phyloP scores from a whole-genome alignment of 2,797 vertebrate genomes.

The Sarcophilus harrisii region DNA sequence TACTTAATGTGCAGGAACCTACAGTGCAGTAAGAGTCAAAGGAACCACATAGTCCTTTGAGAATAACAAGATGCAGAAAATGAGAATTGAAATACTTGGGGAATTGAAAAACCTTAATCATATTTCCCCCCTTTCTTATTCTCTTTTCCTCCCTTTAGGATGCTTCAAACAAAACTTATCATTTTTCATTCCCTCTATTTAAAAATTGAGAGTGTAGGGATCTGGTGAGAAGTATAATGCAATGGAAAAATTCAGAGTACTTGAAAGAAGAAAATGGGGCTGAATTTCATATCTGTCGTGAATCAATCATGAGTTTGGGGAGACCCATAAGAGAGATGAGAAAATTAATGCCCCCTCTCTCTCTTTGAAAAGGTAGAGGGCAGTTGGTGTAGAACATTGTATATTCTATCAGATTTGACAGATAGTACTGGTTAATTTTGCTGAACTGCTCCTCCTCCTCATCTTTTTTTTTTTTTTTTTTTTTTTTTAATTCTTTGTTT shows the following conservation, averaged over 20 bases:
- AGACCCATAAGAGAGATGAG: background rate
- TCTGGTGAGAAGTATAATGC: background rate
- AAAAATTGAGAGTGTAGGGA: background rate
- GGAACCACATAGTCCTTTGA: background rate
- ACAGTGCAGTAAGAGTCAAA: background rate
- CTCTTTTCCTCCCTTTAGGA: background rate
- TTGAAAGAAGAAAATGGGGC: background rate
- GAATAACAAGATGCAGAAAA: background rate
- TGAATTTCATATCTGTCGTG: background rate
- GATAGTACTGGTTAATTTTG: background rate
- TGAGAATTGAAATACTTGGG: background rate
- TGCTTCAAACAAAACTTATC: too few relatives aligned
- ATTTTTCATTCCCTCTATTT: background rate
- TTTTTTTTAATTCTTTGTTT: background rate
- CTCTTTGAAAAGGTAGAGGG: background rate
- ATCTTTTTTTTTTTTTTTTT: background rate
- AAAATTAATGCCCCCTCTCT: background rate
- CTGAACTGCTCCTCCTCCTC: background rate
- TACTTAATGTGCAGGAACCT: background rate
- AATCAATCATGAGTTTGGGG: background rate
- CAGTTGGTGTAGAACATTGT: background rate
- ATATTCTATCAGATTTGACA: background rate
- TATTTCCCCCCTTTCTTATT: background rate
- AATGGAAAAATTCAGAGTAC: background rate
- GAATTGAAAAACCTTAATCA: background rate